Evolutionary conservation across 30 jellyfish, hydroid and myxozoan species (phyloP).

Genomic region (Cassiopea andromeda): DNA sequence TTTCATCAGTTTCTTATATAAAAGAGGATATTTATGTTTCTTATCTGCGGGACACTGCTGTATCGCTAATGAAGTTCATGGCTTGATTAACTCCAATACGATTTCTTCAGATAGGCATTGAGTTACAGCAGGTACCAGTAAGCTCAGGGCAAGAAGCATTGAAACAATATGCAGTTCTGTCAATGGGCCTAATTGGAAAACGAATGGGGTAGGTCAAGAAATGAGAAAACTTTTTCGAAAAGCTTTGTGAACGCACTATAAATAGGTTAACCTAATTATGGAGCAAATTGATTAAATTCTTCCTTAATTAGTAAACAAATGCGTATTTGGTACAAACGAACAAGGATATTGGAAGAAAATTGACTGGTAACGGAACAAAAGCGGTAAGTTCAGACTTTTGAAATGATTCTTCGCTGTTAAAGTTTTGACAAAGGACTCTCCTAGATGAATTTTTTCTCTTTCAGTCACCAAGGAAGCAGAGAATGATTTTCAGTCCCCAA

Average conservation of each 20-base stretch:
- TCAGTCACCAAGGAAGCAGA: not conserved
- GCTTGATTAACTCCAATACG: conserved; percentile 15
- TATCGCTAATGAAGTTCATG: conserved; percentile 10
- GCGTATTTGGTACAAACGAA: not conserved
- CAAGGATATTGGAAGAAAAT: too few species aligned
- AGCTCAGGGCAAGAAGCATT: conserved; percentile 1
- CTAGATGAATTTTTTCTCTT: not conserved
- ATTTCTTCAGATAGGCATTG: conserved; percentile 17
- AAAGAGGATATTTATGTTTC: too few species aligned
- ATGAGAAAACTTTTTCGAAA: conserved; percentile 9
- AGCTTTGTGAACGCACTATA: conserved; percentile 8
- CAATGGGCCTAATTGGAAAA: conserved; percentile 46
- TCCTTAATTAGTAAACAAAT: not conserved
- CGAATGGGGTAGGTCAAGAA: conserved; percentile 47
- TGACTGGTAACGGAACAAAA: not conserved
- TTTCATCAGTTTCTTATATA: too few species aligned
- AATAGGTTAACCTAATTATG: conserved; percentile 12
- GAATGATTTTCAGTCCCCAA: too few species aligned
- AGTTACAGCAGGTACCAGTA: conserved; percentile 35
- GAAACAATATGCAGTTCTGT: not conserved
- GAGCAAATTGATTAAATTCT: not conserved
- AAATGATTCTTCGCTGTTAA: not conserved
- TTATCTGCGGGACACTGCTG: too few species aligned
- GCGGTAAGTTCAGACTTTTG: conserved; percentile 16
- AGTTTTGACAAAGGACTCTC: not conserved